Base-by-base conservation (phyloP, 2,888 invertebrate species). In the Ferrisia virgata region DNA sequence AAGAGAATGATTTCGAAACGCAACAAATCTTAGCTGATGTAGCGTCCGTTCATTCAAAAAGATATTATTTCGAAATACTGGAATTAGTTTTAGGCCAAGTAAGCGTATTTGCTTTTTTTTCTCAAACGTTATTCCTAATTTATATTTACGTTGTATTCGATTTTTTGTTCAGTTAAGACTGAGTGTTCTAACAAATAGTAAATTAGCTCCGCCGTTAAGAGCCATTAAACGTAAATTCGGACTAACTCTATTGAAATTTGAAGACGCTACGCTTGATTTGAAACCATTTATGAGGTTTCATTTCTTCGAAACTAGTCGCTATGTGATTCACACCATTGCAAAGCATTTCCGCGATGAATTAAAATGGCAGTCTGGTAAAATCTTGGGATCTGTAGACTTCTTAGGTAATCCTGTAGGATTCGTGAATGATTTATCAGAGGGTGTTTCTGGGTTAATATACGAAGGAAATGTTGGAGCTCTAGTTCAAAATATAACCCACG, bases 331-430 rank as follows among this genome's bases (percentile, higher is more conserved):
- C 86, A 94, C 95, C 81, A 92, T 97, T 87, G 90, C 94, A 86
- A 93, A 93, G 86, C 97, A 97, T 89, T 98, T 96, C 88, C 93
- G 94, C 88, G 94, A 94, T 86, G 82, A 85, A 89, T 89, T 99
- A 80, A 94, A 95, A 88, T 96, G 97, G 92, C 98, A 99, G 89
- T 97, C 98, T 6, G 96, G 96, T 5, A 94, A 95, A 86, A 98
- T 99, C 87, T 90, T 99, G 85, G 98, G 97, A 3, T 96, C 98
- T 0, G 96, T 98, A 28, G 99, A 99, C 89, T 98, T 99, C 89
- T 92, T 99, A 80, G 99, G 99, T 53, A 99, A 98, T 90, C 99
- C 99, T 2, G 89, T 98, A 78, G 99, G 99, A 15, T 94, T 99
- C 87, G 93, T 98, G 86, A 96, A 96, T 87, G 99, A 99, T 90